These are phyloP conservation scores for Branchinecta sandiegonensis DNA, from an alignment of 2,888 invertebrate genomes.

Conservation along the genomic window DNA sequence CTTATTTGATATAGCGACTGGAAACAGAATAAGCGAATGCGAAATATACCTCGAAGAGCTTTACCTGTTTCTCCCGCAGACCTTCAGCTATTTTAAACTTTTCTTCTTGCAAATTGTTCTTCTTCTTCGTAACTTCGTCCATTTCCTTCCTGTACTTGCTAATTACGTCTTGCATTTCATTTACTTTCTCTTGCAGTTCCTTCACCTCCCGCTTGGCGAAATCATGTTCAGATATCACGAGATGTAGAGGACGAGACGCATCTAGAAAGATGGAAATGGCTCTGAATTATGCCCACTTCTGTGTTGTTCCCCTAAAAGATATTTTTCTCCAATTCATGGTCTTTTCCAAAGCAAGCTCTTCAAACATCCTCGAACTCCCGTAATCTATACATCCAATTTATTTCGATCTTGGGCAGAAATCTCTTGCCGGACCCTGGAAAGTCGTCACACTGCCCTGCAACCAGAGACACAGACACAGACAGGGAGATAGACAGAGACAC, in stretches of 20 bases:
- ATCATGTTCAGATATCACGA: neutral
- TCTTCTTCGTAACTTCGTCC: neutral
- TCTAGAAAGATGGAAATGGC: neutral
- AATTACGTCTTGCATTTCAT: neutral
- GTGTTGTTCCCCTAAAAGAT: too few relatives aligned
- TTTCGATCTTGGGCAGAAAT: too few relatives aligned
- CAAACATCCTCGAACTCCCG: too few relatives aligned
- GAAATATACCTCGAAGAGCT: neutral
- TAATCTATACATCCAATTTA: too few relatives aligned
- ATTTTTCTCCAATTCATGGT: too few relatives aligned
- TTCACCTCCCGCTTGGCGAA: neutral
- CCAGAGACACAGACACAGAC: neutral
- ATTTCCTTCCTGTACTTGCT: constrained; percentile 8
- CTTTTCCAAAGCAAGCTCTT: too few relatives aligned
- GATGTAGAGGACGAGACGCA: neutral
- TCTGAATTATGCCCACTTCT: neutral
- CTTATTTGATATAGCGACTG: too few relatives aligned
- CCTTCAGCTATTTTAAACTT: neutral
- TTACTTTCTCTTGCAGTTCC: neutral
- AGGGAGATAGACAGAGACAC: neutral
- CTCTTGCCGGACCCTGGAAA: too few relatives aligned
- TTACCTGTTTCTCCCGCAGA: neutral
- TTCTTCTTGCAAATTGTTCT: neutral
- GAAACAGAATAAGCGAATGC: too few relatives aligned
- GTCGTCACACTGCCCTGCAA: too few relatives aligned